Evolutionary conservation across 2,113 vertebrate species (phyloP), one percentile per base, ranked within the genome.

Genomic region (Leptosomus discolor): DNA sequence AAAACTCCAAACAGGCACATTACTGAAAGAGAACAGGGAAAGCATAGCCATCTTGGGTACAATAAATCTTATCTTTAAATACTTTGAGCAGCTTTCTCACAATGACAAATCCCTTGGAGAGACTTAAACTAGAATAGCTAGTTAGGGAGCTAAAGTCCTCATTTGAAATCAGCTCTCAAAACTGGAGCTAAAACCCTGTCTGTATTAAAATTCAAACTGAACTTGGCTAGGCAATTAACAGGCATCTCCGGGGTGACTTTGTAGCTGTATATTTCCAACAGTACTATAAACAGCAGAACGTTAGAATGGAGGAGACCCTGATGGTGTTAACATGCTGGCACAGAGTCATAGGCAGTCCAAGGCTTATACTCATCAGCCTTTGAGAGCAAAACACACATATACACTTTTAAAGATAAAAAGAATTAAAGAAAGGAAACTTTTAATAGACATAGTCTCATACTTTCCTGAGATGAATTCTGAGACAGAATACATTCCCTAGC

Each of bases 61-160:
- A 78, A 60, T 84, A 89, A 84, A 87, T 86, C 71, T 86, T 95
- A 67, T 74, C 83, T 91, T 92, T 85, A 95, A 95, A 82, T 82
- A 87, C 57, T 87, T 89, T 36, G 24, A 79, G 45, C 36, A 39
- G 32, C 9, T 95, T 95, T 94, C 63, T 95, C 79, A 80, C 63
- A 73, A 15, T 14, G 58, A 36, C 0, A 4, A 26, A 56, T 81
- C 34, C 64, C 88, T 92, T 89, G 37, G 63, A 88, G 71, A 87
- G 21, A 79, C 24, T 76, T 90, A 80, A 88, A 80, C 56, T 45
- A 67, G 58, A 92, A 67, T 64, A 89, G 27, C 48, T 94, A 78
- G 63, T 56, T 61, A 86, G 36, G 32, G 57, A 94, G n/a, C 51
- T 60, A 26, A 86, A 93, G 69, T 84, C 13, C 9, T 96, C 16